A percentile compares a stretch with the other conserved stretches of the same genome.
phyloP scores from a whole-genome alignment of 1,140 invertebrate species.

The Agrypnia vestita region DNA sequence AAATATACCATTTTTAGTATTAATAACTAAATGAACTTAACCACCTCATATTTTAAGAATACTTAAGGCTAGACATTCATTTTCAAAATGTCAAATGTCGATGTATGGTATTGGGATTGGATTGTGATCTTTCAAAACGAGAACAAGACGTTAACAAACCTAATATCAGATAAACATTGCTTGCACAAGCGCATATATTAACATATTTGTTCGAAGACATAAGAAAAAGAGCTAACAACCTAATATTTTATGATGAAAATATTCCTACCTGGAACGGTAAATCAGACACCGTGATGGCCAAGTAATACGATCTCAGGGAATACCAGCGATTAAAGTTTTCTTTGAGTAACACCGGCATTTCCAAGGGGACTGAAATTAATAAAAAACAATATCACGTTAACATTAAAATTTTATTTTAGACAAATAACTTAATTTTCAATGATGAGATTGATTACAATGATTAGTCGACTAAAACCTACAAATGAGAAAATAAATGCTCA shows the following conservation, averaged over 20 bases:
- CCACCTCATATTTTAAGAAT: too few relatives aligned
- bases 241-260: background rate
- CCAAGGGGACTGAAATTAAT: constrained; percentile 86
- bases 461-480: background rate
- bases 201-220: too few relatives aligned
- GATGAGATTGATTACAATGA: background rate
- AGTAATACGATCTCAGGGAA: constrained; percentile 94
- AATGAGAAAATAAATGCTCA: background rate
- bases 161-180: too few relatives aligned
- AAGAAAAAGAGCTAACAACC: too few relatives aligned
- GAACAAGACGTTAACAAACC: too few relatives aligned
- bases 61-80: too few relatives aligned
- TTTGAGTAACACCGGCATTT: constrained; percentile 94
- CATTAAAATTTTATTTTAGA: background rate
- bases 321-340: constrained; percentile 99
- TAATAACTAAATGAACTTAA: too few relatives aligned
- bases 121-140: too few relatives aligned
- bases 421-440: background rate
- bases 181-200: too few relatives aligned
- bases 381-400: constrained; percentile 30
- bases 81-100: too few relatives aligned
- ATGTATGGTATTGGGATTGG: too few relatives aligned
- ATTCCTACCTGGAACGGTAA: constrained; percentile 92
- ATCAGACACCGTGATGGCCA: constrained; percentile 96
- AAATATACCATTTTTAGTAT: too few relatives aligned